A percentile compares a stretch with the other conserved stretches of the same genome.
Evolutionary conservation across 1,140 invertebrate species (phyloP).

Genomic region (Scaptodrosophila lebanonensis): DNA sequence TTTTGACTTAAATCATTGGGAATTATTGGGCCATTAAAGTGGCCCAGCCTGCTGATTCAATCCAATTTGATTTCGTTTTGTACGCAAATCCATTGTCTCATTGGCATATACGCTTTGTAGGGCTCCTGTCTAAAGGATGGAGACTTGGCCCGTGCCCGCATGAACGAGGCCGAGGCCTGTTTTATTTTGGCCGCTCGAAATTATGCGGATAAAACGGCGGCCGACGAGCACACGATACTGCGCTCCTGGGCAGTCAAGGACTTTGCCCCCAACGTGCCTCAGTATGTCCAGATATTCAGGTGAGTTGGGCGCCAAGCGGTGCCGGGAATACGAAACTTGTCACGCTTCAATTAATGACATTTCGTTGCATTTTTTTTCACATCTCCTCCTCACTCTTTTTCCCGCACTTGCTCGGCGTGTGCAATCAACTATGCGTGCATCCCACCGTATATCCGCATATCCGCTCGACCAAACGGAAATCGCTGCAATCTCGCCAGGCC

Average conservation of each 20-base stretch:
- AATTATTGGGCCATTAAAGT: background rate
- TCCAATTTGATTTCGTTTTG: constrained; percentile 17
- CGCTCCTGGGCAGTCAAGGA: constrained; percentile 99
- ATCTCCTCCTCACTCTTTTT: constrained; percentile 1
- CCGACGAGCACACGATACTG: constrained; percentile 97
- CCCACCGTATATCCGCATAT: constrained; percentile 29
- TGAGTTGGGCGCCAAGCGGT: constrained; percentile 24
- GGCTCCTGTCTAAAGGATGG: constrained; percentile 96
- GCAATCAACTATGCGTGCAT: constrained; percentile 12
- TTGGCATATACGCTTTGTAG: constrained; percentile 76
- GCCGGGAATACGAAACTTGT: background rate
- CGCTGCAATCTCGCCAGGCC: constrained; percentile 79
- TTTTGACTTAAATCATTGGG: constrained; percentile 17
- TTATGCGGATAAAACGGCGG: constrained; percentile 97
- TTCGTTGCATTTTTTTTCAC: constrained; percentile 25
- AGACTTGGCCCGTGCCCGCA: constrained; percentile 93
- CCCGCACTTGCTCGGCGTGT: no score
- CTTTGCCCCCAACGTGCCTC: constrained; percentile 95
- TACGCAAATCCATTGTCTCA: background rate
- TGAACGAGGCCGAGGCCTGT: constrained; percentile 97
- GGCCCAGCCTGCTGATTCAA: no score
- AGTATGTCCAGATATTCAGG: constrained; percentile 98
- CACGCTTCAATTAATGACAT: constrained; percentile 34
- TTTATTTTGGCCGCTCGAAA: constrained; percentile 96
- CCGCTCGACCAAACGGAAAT: constrained; percentile 40